Evolutionary conservation across 2,797 vertebrate species (phyloP).

Genomic region (Phrynocephalus forsythii): DNA sequence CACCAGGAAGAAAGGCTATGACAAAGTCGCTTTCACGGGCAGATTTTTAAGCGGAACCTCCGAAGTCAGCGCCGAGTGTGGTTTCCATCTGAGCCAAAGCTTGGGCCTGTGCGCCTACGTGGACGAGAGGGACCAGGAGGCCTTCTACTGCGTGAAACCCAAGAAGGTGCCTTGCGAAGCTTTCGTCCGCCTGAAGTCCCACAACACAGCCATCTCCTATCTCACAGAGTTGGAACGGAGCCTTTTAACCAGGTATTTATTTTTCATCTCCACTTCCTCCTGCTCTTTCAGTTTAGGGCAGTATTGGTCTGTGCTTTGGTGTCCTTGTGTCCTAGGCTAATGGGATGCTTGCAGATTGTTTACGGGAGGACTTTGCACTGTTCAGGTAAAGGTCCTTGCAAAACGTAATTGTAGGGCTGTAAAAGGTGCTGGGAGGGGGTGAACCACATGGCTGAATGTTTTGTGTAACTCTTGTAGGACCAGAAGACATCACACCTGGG

Average conservation of each 20-base stretch:
- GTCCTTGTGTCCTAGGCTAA: background rate
- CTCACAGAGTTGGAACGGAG: conserved; percentile 49
- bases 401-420: background rate
- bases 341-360: background rate
- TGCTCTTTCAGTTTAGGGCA: background rate
- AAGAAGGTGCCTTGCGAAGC: conserved; percentile 49
- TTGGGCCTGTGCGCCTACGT: conserved; percentile 53
- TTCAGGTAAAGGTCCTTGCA: background rate
- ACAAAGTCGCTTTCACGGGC: conserved; percentile 47
- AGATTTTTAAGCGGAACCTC: conserved; percentile 33
- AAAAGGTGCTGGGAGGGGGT: background rate
- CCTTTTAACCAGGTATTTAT: conserved; percentile 53
- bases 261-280: background rate
- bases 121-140: conserved; percentile 57
- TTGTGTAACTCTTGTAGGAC: background rate
- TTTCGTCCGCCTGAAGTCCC: conserved; percentile 42
- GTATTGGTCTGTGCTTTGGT: background rate
- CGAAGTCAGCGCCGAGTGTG: conserved; percentile 28
- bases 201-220: conserved; percentile 40
- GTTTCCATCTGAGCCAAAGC: conserved; percentile 35
- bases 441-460: background rate
- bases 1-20: conserved; percentile 49
- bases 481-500: background rate
- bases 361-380: too few relatives aligned
- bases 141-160: conserved; percentile 62